Percentiles rank a stretch among this genome's conserved stretches.
phyloP scores from a whole-genome alignment of 1,140 invertebrate genomes.

The Drosophila saltans region DNA sequence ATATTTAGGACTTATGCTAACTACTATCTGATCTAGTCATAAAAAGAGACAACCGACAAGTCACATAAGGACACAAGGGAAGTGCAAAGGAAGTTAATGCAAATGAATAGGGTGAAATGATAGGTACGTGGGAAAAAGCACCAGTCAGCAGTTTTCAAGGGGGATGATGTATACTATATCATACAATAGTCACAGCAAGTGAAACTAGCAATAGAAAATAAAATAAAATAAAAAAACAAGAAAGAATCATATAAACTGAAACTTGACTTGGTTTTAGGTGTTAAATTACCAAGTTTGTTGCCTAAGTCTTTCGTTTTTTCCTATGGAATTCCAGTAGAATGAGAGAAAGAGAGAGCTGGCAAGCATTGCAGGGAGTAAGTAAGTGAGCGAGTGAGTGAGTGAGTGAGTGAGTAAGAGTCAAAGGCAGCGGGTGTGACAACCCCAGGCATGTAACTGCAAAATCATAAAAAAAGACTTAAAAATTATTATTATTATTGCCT shows the following conservation, averaged over 20 bases:
- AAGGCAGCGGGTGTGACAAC: conserved; percentile 67
- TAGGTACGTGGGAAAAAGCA: too few relatives aligned
- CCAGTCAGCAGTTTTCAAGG: background rate
- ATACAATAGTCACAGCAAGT: conserved; percentile 59
- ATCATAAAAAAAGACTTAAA: conserved; percentile 45
- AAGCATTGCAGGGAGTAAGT: too few relatives aligned
- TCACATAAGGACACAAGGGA: conserved; percentile 15
- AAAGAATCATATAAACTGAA: conserved; percentile 20
- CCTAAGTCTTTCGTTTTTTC: conserved; percentile 72
- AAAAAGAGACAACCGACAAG: conserved; percentile 17
- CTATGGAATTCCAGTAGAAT: conserved; percentile 66
- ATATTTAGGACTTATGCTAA: too few relatives aligned
- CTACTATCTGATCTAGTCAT: background rate
- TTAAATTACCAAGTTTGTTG: conserved; percentile 70
- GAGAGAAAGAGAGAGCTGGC: conserved; percentile 24
- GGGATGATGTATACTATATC: background rate
- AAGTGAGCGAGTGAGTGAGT: conserved; percentile 75
- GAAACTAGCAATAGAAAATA: conserved; percentile 63
- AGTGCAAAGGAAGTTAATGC: conserved; percentile 9
- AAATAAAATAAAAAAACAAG: background rate
- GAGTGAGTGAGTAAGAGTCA: conserved; percentile 72
- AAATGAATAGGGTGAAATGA: too few relatives aligned
- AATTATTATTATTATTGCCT: conserved; percentile 66
- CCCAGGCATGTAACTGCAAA: conserved; percentile 49
- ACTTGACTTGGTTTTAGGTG: conserved; percentile 33